These are phyloP conservation scores for Crambe crambe DNA, from an alignment of 37 sponge, comb jelly and placozoan species.

Conservation along the genomic window DNA sequence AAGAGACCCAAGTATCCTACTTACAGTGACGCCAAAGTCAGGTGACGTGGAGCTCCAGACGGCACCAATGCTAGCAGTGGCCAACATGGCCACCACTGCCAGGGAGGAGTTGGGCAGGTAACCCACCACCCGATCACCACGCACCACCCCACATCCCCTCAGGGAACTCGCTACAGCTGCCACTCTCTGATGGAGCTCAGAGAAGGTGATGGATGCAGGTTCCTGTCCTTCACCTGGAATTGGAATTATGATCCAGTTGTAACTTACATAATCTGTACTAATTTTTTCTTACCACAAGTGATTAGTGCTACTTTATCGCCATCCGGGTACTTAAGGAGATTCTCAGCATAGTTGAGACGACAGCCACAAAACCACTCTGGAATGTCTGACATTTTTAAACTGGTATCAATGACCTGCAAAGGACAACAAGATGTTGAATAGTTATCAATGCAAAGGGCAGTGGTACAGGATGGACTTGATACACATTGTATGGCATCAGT, in stretches of 20 bases:
- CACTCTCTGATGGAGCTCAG: conserved; percentile 71
- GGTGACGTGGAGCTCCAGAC: conserved; percentile 98
- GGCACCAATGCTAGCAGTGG: conserved; percentile 89
- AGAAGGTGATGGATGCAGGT: conserved; percentile 57
- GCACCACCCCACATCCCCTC: conserved; percentile 65
- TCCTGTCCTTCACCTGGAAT: conserved; percentile 86
- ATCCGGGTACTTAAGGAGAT: conserved; percentile 68
- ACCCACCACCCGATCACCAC: conserved; percentile 91
- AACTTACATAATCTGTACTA: background rate
- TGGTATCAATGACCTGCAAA: conserved; percentile 87
- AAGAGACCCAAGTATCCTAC: conserved; percentile 6
- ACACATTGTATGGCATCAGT: too few relatives aligned
- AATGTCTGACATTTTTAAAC: conserved; percentile 69
- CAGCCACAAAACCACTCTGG: conserved; percentile 98
- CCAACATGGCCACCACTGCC: conserved; percentile 97
- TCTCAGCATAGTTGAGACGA: conserved; percentile 96
- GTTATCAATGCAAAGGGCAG: too few relatives aligned
- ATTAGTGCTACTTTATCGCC: conserved; percentile 80
- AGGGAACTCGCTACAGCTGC: conserved; percentile 80
- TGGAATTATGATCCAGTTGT: background rate
- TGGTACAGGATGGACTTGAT: too few relatives aligned
- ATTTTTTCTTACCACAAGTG: conserved; percentile 58
- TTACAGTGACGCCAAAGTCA: conserved; percentile 95
- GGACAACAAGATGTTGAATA: background rate
- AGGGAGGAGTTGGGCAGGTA: conserved; percentile 93